Percentiles rank a stretch among this genome's conserved stretches.
phyloP scores from a whole-genome alignment of 92 coral and sea anemone genomes.

The Zoanthus gigantus region DNA sequence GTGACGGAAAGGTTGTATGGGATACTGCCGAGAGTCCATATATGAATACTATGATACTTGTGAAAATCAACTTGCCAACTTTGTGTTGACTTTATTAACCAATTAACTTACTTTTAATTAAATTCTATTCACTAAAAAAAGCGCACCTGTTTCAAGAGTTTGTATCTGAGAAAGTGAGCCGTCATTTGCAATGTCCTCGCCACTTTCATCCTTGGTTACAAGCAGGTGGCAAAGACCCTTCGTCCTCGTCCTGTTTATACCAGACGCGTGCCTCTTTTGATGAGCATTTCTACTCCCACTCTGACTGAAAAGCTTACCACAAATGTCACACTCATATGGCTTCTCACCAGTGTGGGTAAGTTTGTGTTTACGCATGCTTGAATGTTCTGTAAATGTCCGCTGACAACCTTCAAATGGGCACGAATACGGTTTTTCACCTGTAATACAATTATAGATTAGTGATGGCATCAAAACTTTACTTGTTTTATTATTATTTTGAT shows the following conservation, averaged over 20 bases:
- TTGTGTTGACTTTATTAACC: too few species aligned
- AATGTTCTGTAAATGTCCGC: conserved; percentile 88
- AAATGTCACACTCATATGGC: conserved; percentile 79
- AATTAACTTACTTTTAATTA: too few species aligned
- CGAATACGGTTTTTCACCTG: conserved; percentile 84
- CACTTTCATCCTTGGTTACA: conserved; percentile 57
- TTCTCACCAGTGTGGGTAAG: conserved; percentile 89
- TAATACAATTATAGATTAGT: background rate
- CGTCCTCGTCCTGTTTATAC: conserved; percentile 32
- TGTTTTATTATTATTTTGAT: too few species aligned
- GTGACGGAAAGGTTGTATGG: too few species aligned
- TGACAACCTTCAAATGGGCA: conserved; percentile 82
- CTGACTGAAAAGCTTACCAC: conserved; percentile 90
- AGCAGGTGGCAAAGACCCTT: conserved; percentile 38
- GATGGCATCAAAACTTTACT: background rate
- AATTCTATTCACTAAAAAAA: too few species aligned
- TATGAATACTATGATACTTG: too few species aligned
- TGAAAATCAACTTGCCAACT: too few species aligned
- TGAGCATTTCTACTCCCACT: conserved; percentile 94
- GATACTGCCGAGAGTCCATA: too few species aligned
- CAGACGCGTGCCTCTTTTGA: conserved; percentile 72
- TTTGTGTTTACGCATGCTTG: conserved; percentile 91
- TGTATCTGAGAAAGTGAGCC: conserved; percentile 59
- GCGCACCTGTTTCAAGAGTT: conserved; percentile 56
- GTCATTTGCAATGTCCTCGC: conserved; percentile 35